Evolutionary conservation across 2,888 invertebrate species (phyloP), one percentile per base, ranked within the genome.

Genomic region (Dryobotodes eremita): DNA sequence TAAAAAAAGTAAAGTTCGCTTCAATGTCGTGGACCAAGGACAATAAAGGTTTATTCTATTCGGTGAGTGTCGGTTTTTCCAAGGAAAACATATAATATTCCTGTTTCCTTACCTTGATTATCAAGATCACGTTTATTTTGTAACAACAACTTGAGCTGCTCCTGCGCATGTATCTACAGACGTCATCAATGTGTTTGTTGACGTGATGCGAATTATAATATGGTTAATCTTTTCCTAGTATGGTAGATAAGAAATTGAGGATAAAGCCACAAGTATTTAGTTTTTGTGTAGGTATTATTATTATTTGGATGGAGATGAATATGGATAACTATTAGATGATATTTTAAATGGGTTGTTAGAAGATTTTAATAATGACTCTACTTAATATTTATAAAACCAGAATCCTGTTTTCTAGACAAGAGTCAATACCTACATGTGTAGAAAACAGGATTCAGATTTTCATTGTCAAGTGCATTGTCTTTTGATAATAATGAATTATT

Each of bases 11-110:
- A 0, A 99, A 99, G 95, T 99, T 98, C 94, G 98, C 99, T 2
- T 97, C 98, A 23, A 98, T 99, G 95, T 97, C 98, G 0, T 99
- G 99, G 99, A 99, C 99, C 50, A 99, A 99, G 92, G 99, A 99
- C 95, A 98, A 99, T 94, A 98, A 98, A 92, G 99, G 99, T 65
- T 97, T 99, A 88, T 99, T 99, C 95, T 99, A 99, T 95, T 98
- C 98, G 77, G 98, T 98, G 95, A 97, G 72, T 75, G 6, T 31
- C 8, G 31, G n/a, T 59, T 64, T 72, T 76, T 36, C 1, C 13
- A 46, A 64, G 55, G 71, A 73, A 59, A 77, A 68, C 26, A 4
- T 59, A 53, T 2, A 57, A 11, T 66, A 8, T 57, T 61, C 73
- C 73, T 53, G 8, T 82, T 79, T 79, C 76, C 71, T 79, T 75